Conservation (phyloP, 1,140 invertebrate genomes). For the Brachionus manjavacas region DNA sequence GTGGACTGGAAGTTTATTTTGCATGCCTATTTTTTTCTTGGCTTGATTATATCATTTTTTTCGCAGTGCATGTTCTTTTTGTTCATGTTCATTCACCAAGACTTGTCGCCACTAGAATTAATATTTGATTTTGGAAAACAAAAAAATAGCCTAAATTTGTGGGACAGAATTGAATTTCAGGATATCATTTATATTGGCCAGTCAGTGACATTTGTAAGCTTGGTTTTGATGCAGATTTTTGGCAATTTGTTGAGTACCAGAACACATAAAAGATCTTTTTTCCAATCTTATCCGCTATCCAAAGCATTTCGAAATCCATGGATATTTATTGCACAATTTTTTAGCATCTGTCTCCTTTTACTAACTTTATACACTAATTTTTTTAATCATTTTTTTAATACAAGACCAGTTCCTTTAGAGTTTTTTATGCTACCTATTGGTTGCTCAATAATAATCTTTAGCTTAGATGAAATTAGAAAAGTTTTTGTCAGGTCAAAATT, state of each 20-base stretch:
- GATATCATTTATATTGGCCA: background rate
- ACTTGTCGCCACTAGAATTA: background rate
- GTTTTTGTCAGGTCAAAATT: constrained; percentile 22
- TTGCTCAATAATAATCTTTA: constrained; percentile 24
- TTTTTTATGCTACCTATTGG: constrained; percentile 36
- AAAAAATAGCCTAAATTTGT: background rate
- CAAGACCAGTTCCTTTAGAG: background rate
- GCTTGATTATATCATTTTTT: background rate
- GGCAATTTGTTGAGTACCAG: constrained; percentile 15
- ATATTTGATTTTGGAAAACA: constrained; percentile 1
- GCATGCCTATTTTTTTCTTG: constrained; percentile 19
- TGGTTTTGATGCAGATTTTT: background rate
- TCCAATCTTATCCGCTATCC: background rate
- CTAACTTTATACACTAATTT: background rate
- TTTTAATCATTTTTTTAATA: constrained; percentile 36
- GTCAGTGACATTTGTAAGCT: background rate
- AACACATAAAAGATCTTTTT: constrained; percentile 33
- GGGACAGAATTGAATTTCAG: background rate
- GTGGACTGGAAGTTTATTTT: constrained; percentile 20
- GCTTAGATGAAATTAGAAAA: constrained; percentile 34
- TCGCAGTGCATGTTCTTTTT: constrained; percentile 23
- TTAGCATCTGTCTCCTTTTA: background rate
- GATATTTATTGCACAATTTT: background rate
- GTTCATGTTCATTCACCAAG: background rate
- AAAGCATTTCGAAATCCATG: background rate